These are phyloP conservation scores for Gymnoscelis rufifasciata DNA, from an alignment of 2,888 invertebrate genomes.

Conservation along the genomic window DNA sequence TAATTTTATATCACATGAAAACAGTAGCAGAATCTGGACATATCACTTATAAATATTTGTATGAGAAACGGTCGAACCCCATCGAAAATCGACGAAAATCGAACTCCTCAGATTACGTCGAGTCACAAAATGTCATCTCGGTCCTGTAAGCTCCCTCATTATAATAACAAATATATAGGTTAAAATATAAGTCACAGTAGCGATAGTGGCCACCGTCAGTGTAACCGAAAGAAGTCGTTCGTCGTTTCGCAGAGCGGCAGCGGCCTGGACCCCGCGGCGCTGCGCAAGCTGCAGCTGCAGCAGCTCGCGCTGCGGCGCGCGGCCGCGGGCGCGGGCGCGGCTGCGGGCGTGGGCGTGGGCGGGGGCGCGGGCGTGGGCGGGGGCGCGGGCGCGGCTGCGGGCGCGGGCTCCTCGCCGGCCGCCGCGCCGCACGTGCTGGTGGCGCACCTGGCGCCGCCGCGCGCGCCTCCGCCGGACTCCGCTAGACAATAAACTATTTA, in stretches of 20 bases:
- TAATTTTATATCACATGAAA: no score
- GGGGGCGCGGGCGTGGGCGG: constrained; percentile 47
- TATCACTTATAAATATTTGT: no score
- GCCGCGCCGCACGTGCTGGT: constrained; percentile 47
- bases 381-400: constrained; percentile 26
- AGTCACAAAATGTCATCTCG: no score
- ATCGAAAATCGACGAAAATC: no score
- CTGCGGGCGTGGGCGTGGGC: constrained; percentile 31
- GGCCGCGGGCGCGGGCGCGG: constrained; percentile 27
- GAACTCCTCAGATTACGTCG: no score
- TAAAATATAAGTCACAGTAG: no score
- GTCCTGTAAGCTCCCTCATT: no score
- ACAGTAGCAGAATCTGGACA: no score
- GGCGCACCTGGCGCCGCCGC: constrained; percentile 46
- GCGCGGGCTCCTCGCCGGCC: constrained; percentile 22
- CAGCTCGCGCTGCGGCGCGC: constrained; percentile 48
- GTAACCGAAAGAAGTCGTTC: not conserved
- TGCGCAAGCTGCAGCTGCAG: constrained; percentile 47
- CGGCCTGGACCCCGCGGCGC: constrained; percentile 53
- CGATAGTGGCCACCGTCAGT: no score
- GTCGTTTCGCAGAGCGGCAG: constrained; percentile 9
- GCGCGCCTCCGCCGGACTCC: constrained; percentile 52
- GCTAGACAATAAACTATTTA: constrained; percentile 24
- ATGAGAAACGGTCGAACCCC: no score
- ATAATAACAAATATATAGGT: no score